phyloP scores from a whole-genome alignment of 1,140 invertebrate species.

The Cyclina sinensis region DNA sequence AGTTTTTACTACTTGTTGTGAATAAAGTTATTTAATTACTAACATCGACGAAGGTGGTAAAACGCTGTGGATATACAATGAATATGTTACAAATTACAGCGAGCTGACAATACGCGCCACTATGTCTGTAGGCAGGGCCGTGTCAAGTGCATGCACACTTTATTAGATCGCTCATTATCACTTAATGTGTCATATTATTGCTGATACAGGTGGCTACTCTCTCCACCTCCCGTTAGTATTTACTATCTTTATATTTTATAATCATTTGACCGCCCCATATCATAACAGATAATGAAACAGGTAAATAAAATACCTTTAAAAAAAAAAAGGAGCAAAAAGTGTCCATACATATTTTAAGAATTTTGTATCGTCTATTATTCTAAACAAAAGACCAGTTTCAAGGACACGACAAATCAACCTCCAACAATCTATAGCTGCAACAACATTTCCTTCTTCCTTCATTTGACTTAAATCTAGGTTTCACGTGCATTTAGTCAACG shows the following conservation, averaged over 20 bases:
- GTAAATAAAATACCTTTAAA: too few relatives aligned
- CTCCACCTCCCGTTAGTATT: not conserved
- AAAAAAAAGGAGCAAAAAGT: too few relatives aligned
- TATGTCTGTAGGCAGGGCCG: constrained; percentile 33
- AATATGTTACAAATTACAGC: constrained; percentile 5
- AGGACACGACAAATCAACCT: too few relatives aligned
- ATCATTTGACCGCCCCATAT: not conserved
- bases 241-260: constrained; percentile 6
- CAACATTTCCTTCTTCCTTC: too few relatives aligned
- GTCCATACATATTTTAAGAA: too few relatives aligned
- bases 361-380: too few relatives aligned
- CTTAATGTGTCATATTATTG: constrained; percentile 43
- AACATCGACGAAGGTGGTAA: not conserved
- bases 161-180: constrained; percentile 43
- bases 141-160: constrained; percentile 30
- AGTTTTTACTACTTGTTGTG: not conserved
- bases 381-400: too few relatives aligned
- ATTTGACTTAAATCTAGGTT: too few relatives aligned
- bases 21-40: constrained; percentile 10
- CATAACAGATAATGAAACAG: too few relatives aligned
- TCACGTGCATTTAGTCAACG: too few relatives aligned
- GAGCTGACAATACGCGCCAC: constrained; percentile 30
- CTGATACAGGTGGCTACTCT: constrained; percentile 28
- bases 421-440: too few relatives aligned
- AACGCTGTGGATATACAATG: not conserved